Base-by-base conservation (phyloP, 2,888 invertebrate species). In the Lamproptera curius region DNA sequence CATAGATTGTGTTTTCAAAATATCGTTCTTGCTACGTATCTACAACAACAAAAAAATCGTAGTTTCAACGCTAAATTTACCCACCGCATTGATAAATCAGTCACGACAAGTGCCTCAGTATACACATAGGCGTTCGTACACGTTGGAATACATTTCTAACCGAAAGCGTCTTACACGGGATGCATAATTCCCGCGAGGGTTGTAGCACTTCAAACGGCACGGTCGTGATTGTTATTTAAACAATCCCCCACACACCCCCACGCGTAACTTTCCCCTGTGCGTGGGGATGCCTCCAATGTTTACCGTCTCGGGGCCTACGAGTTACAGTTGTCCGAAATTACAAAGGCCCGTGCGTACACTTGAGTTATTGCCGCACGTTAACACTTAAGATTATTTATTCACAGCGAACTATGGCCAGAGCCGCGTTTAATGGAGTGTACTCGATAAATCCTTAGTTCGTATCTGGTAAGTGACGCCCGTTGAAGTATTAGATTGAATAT, bases 191-290 rank as follows among this genome's bases (percentile, higher is more conserved):
- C 17, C 33, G 28, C 8, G 40, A n/a, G 40, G 40, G 28, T 15
- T 40, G 9, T 15, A 10, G 5, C 26, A 14, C 38, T 15, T 28
- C 28, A 15, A 28, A 26, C 40, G n/a, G 40, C 16, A 17, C 16
- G 16, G 10, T 31, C 33, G 31, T 41, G 41, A 41, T 41, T 41
- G 28, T 41, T 41, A 33, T 41, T 16, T 31, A 41, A 41, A 41
- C 41, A 41, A 40, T 33, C 17, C 13, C 41, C 41, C 33, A 15
- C n/a, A 1, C 40, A 10, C 40, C 36, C 39, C 28, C 40, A 16
- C 26, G 5, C 11, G n/a, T 31, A 11, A 28, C 15, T 16, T 31
- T 15, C 14, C 16, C 16, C 31, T 16, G 6, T 31, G 2, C 41
- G n/a, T 31, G n/a, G 26, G 31, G 23, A 31, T 11, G 31, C 16